A percentile compares a stretch with the other conserved stretches of the same genome.
Evolutionary conservation across 2,888 invertebrate species (phyloP).

Genomic region (Ctena decussata): DNA sequence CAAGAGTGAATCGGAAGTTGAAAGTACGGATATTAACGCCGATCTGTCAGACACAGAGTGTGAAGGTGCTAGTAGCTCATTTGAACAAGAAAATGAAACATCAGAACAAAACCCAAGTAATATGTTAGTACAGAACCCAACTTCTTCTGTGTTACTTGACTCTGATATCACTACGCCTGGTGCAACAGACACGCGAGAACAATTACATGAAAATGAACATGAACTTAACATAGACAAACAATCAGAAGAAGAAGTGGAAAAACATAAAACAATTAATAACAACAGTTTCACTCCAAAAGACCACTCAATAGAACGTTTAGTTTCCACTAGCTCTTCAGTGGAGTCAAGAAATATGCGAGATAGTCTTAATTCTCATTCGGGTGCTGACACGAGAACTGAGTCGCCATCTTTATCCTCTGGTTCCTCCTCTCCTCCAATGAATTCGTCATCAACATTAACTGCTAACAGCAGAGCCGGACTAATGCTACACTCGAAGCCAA

Average conservation of each 20-base stretch:
- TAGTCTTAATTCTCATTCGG: not conserved
- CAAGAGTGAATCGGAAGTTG: constrained; percentile 61
- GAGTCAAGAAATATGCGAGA: not conserved
- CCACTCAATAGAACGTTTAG: constrained; percentile 59
- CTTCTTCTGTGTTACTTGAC: not conserved
- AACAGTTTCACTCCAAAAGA: not conserved
- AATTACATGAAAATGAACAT: not conserved
- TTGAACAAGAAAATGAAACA: not conserved
- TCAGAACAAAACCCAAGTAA: too few relatives aligned
- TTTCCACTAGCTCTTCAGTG: constrained; percentile 2
- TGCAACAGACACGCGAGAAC: not conserved
- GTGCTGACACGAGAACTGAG: constrained; percentile 36
- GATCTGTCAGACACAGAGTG: constrained; percentile 57
- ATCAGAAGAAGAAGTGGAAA: not conserved
- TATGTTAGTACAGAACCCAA: not conserved
- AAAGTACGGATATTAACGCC: constrained; percentile 59
- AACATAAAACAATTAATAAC: not conserved
- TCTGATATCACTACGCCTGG: not conserved
- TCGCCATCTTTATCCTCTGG: constrained; percentile 40
- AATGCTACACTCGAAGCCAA: constrained; percentile 64
- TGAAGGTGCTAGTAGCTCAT: constrained; percentile 4
- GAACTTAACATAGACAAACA: not conserved
- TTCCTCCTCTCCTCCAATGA: constrained; percentile 62
- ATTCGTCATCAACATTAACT: constrained; percentile 56
- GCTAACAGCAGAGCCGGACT: constrained; percentile 55